Percentiles rank a stretch among this genome's conserved stretches.
Evolutionary conservation across 2,797 vertebrate species (phyloP).

Genomic region (Sebastes trivittatus): DNA sequence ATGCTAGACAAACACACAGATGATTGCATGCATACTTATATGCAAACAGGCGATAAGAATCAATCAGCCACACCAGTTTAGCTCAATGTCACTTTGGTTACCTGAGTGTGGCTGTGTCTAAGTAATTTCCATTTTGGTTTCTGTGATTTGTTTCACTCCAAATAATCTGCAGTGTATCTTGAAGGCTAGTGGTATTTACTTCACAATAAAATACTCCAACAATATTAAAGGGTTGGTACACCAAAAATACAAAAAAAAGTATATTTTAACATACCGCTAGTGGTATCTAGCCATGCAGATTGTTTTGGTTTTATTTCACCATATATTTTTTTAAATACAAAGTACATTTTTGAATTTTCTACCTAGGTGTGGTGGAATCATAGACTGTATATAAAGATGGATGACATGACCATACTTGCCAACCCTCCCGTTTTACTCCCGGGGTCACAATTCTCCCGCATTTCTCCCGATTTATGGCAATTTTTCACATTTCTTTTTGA

Average conservation of each 20-base stretch:
- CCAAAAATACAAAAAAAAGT: background rate
- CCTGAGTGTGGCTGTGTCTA: background rate
- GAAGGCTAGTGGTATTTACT: background rate
- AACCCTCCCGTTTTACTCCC: too few species aligned
- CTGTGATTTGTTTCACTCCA: background rate
- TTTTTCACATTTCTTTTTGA: too few species aligned
- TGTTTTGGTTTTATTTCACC: background rate
- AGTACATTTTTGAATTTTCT: background rate
- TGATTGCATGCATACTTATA: slow-evolving; percentile 1
- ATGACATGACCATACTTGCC: too few species aligned
- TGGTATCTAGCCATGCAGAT: background rate
- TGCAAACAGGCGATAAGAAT: slow-evolving; percentile 38
- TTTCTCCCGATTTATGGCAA: too few species aligned
- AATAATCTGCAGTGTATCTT: background rate
- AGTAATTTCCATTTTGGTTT: background rate
- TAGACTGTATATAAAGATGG: too few species aligned
- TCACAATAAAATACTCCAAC: background rate
- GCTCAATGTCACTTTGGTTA: slow-evolving; percentile 40
- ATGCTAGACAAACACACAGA: slow-evolving; percentile 24
- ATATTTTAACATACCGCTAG: background rate
- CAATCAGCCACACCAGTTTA: slow-evolving; percentile 38
- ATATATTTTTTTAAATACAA: background rate
- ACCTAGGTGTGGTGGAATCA: too few species aligned
- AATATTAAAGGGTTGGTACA: background rate
- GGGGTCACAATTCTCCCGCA: too few species aligned